These are phyloP conservation scores for Melanaphis sacchari DNA, from an alignment of 1,140 invertebrate species.

Conservation along the genomic window DNA sequence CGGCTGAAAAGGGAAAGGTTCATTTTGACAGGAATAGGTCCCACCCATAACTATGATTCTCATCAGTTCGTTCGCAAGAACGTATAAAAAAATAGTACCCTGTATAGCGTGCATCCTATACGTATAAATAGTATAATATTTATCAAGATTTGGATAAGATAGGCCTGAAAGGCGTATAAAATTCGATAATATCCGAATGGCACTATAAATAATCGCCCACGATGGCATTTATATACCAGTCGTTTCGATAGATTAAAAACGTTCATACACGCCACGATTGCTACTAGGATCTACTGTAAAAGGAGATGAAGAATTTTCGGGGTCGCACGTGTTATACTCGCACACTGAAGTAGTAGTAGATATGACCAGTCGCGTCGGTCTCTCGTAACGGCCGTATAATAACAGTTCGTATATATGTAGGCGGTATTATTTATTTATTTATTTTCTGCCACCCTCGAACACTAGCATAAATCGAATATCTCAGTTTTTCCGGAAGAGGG, in stretches of 20 bases:
- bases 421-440: neutral
- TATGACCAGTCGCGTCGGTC: neutral
- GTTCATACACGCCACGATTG: neutral
- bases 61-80: neutral
- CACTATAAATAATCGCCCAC: slow-evolving; percentile 25
- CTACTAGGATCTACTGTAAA: too few species aligned
- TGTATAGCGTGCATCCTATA: neutral
- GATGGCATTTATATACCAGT: neutral
- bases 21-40: neutral
- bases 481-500: neutral
- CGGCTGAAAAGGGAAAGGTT: neutral
- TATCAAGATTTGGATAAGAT: slow-evolving; percentile 5
- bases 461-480: neutral
- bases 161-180: neutral
- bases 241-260: slow-evolving; percentile 25
- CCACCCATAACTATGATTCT: neutral
- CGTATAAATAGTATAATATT: neutral
- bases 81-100: neutral
- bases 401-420: neutral
- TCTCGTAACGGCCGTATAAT: neutral
- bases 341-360: neutral
- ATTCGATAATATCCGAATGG: too few species aligned
- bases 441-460: neutral
- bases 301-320: neutral
- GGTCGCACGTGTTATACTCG: neutral